These are phyloP conservation scores for Melangyna quadrimaculata DNA, from an alignment of 2,888 invertebrate genomes.

Conservation along the genomic window DNA sequence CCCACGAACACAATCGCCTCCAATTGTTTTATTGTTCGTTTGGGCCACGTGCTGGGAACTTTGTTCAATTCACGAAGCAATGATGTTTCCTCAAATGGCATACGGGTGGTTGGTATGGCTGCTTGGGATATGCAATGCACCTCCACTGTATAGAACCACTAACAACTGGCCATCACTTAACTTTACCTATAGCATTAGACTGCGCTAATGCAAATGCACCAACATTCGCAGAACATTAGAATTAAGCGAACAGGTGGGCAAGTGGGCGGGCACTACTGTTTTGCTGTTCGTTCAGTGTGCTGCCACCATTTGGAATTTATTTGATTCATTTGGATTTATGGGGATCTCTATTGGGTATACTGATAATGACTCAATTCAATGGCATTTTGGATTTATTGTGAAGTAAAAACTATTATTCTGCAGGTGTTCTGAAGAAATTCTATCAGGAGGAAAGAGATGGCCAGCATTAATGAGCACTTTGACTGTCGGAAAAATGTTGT, in stretches of 20 bases:
- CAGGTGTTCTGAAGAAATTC: slow-evolving; percentile 35
- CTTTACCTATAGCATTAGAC: background rate
- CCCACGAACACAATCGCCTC: background rate
- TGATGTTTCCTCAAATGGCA: slow-evolving; percentile 68
- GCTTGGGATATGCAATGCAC: background rate
- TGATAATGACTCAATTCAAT: slow-evolving; percentile 57
- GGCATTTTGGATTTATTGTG: slow-evolving; percentile 49
- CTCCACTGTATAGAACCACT: background rate
- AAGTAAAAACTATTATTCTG: slow-evolving; percentile 4
- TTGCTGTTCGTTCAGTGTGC: slow-evolving; percentile 10
- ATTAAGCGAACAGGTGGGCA: slow-evolving; percentile 41
- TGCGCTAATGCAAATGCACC: slow-evolving; percentile 36
- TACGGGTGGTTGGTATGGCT: slow-evolving; percentile 49
- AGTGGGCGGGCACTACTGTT: slow-evolving; percentile 58
- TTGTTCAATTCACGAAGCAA: slow-evolving; percentile 51
- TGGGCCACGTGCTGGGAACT: slow-evolving; percentile 67
- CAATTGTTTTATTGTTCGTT: slow-evolving; percentile 66
- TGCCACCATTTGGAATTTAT: slow-evolving; percentile 40
- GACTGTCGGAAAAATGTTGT: background rate
- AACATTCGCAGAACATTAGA: slow-evolving; percentile 19
- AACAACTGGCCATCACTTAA: background rate
- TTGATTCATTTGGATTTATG: slow-evolving; percentile 62
- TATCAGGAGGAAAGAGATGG: background rate
- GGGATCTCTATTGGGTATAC: slow-evolving; percentile 16
- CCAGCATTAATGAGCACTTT: background rate